A percentile compares a stretch with the other conserved stretches of the same genome.
These are phyloP conservation scores for Cyclina sinensis DNA, from an alignment of 1,140 invertebrate species.

Conservation along the genomic window DNA sequence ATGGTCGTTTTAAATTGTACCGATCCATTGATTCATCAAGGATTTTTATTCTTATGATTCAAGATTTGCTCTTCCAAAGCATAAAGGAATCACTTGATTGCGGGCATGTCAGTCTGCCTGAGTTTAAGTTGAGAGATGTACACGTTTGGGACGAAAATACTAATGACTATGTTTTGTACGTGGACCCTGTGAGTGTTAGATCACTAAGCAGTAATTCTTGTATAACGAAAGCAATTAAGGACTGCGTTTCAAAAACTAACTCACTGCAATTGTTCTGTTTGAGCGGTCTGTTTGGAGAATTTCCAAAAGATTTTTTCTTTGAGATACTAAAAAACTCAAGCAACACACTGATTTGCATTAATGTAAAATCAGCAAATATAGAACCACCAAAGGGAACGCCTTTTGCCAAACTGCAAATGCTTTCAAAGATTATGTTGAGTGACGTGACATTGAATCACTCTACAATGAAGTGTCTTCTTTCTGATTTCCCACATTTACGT, in stretches of 20 bases:
- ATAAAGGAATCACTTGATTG: not conserved
- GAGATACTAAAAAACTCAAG: not conserved
- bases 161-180: not conserved
- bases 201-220: not conserved
- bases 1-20: not conserved
- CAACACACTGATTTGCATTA: not conserved
- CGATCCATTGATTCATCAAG: not conserved
- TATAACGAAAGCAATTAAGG: not conserved
- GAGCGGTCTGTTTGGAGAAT: not conserved
- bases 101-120: not conserved
- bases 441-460: not conserved
- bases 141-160: not conserved
- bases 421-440: not conserved
- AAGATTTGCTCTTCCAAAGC: not conserved
- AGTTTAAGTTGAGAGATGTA: not conserved
- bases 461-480: not conserved
- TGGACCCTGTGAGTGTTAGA: not conserved
- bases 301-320: not conserved
- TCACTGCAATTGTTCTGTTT: not conserved
- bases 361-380: not conserved
- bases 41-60: conserved; percentile 8
- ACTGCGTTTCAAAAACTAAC: not conserved
- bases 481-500: not conserved
- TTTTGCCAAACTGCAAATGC: not conserved
- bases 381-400: not conserved